Base-by-base conservation (phyloP, 1,140 invertebrate genomes). In the Scaptomyza graminum region DNA sequence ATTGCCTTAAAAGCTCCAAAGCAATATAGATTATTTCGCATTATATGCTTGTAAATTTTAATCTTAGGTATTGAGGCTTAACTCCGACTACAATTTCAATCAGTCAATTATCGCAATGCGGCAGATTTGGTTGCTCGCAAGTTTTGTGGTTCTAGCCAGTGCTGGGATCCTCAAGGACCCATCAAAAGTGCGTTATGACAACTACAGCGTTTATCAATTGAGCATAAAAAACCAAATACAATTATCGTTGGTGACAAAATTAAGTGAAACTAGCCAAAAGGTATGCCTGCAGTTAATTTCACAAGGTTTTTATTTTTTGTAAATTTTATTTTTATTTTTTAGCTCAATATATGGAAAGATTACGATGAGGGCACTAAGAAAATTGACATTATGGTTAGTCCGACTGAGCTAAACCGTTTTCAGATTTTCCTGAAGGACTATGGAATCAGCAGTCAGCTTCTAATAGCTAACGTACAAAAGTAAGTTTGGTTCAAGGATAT, bases 331-430 rank as follows among this genome's bases (percentile, higher is more conserved):
- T 22, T 16, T 28, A 3, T 8, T 43, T 7, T 18, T 54, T 47
- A 90, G 88, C 84, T 76, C 28, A 80, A 84, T n/a, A 50, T 90
- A 11, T 90, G 88, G 88, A 90, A 88, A 72, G 79, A 90, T 0
- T 90, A 84, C 7, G 82, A 90, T 56, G 67, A 62, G 25, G 55
- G 22, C 6, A 51, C 46, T 5, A 68, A 79, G 44, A 54, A 88
- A 46, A 12, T 90, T 34, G 63, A 90, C 11, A 75, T 90, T 5
- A 90, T 90, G 88, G 88, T 90, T 12, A 73, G 62, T 54, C 88
- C 88, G 4, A 25, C 37, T 5, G 69, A 84, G 18, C 13, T 56
- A 1, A 16, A 22, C 0, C 54, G 51, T 7, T 90, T 90, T n/a
- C 43, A 69, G n/a, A 12, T 76, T 9, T 28, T 84, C 0, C 44